A percentile compares a stretch with the other conserved stretches of the same genome.
phyloP scores from a whole-genome alignment of 2,797 vertebrate genomes.

The Selene dorsalis region DNA sequence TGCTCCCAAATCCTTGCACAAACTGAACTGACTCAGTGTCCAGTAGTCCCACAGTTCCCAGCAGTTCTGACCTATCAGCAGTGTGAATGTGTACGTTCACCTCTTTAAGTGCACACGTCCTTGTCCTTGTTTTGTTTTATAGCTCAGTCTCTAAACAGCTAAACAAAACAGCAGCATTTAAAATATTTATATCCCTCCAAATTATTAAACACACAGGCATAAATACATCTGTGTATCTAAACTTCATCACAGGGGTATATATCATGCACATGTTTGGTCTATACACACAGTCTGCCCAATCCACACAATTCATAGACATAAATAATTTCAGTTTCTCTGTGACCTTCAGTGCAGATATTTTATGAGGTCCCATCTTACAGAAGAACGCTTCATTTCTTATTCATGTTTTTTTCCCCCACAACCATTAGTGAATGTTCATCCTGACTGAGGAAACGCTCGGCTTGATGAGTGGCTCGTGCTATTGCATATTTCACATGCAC shows the following conservation, averaged over 20 bases:
- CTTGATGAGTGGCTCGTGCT: neutral
- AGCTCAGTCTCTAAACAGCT: neutral
- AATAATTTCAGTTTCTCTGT: constrained; percentile 25
- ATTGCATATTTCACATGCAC: neutral
- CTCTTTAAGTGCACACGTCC: neutral
- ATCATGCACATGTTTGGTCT: constrained; percentile 31
- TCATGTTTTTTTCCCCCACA: neutral
- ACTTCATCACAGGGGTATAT: constrained; percentile 14
- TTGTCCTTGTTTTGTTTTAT: neutral
- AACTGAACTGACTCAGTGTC: neutral
- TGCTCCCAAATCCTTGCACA: neutral
- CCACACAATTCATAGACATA: constrained; percentile 25
- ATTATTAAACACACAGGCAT: neutral
- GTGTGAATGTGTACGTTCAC: no score
- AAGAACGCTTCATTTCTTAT: constrained; percentile 10
- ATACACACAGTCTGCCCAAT: constrained; percentile 29
- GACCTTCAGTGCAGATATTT: constrained; percentile 23
- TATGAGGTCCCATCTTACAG: constrained; percentile 5
- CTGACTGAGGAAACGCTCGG: neutral
- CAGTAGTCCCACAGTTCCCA: neutral
- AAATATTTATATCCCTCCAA: constrained; percentile 1
- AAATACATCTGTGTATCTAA: neutral
- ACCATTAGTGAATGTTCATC: neutral
- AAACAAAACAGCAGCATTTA: neutral
- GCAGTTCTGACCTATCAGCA: neutral